Evolutionary conservation across 1,140 invertebrate genomes (phyloP).

Genomic region (Lanistes nyassanus): DNA sequence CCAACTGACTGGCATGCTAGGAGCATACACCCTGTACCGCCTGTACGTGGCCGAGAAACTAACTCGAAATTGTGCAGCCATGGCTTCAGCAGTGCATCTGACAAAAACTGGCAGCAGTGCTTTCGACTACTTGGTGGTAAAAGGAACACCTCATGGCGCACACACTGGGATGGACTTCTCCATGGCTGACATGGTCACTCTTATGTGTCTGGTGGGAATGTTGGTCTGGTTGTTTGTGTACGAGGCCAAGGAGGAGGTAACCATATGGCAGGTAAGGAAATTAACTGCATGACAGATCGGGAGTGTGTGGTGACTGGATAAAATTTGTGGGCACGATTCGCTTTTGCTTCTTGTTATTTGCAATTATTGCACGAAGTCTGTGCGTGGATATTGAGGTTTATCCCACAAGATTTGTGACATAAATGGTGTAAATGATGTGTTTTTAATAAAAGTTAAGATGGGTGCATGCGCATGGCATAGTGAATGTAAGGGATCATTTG

Average conservation of each 20-base stretch:
- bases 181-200: conserved; percentile 9
- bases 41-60: conserved; percentile 40
- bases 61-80: conserved; percentile 23
- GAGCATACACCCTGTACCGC: conserved; percentile 46
- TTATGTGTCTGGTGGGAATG: conserved; percentile 26
- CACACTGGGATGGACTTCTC: conserved; percentile 16
- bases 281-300: background rate
- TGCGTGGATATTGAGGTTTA: background rate
- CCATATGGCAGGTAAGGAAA: conserved; percentile 20
- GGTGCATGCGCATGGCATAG: no score
- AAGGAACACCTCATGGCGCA: background rate
- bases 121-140: conserved; percentile 10
- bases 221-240: conserved; percentile 34
- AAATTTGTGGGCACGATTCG: background rate
- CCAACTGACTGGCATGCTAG: conserved; percentile 36
- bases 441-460: no score
- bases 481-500: no score
- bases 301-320: background rate
- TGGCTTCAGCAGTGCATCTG: conserved; percentile 31
- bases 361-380: background rate
- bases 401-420: background rate
- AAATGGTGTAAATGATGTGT: background rate
- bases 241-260: conserved; percentile 17
- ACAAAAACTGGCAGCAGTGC: conserved; percentile 29
- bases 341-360: no score